Percentiles rank a stretch among this genome's conserved stretches.
These are phyloP conservation scores for Chlorospingus semifuscus DNA, from an alignment of 2,797 vertebrate species.

Conservation along the genomic window DNA sequence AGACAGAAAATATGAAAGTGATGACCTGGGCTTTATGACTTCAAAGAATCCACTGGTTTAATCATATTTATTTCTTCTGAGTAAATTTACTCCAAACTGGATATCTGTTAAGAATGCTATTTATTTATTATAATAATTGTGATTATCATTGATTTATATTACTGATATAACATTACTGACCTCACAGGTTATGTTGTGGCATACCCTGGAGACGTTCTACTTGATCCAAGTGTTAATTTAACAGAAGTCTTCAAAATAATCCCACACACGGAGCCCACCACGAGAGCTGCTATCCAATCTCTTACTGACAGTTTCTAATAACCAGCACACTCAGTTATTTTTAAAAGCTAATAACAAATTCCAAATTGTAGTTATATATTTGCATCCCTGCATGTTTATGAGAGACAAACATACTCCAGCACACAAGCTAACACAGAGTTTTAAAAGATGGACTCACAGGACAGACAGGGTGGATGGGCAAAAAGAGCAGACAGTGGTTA, in stretches of 20 bases:
- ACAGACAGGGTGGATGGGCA: neutral
- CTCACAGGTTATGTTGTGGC: neutral
- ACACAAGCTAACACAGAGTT: neutral
- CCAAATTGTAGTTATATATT: neutral
- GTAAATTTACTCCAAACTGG: neutral
- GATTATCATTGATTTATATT: neutral
- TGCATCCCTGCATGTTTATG: neutral
- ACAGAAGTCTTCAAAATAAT: neutral
- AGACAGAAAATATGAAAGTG: neutral
- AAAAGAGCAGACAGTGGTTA: neutral
- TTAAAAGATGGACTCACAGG: neutral
- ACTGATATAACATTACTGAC: neutral
- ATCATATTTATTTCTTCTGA: neutral
- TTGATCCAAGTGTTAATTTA: neutral
- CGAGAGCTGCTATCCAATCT: accelerated
- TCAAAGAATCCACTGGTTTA: neutral
- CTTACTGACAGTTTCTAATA: neutral
- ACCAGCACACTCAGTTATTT: neutral
- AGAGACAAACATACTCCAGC: neutral
- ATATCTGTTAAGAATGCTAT: neutral
- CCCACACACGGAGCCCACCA: neutral
- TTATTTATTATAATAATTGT: neutral
- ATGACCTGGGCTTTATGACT: neutral
- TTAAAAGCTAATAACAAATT: neutral
- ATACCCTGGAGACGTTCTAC: neutral